Base-by-base conservation (phyloP, 2,797 vertebrate species). In the Darevskia nairensis region DNA sequence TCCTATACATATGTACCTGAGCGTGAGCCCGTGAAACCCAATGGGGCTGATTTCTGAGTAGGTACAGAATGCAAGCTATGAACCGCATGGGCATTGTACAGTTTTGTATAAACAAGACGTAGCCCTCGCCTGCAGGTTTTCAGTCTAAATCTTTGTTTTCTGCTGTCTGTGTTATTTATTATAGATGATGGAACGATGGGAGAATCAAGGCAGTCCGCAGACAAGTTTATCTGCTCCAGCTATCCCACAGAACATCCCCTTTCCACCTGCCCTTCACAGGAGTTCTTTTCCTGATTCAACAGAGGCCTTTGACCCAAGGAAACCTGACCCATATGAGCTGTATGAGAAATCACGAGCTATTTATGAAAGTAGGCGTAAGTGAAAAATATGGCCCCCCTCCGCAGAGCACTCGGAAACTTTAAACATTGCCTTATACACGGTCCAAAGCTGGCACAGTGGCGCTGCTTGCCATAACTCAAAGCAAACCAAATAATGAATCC, bases 281-380 rank as follows among this genome's bases (percentile, higher is more conserved):
- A 98, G 98, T 95, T 98, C 98, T 46, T 98, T 98, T 95, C 98
- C 98, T 84, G 98, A 99, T 95, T 98, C 98, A 93, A 96, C 98
- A 74, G 98, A 98, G 97, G 98, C 98, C 97, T 97, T 98, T 97
- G 98, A 98, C 95, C 97, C 98, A 92, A 96, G 97, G 95, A 99
- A 98, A 97, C 98, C 98, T 84, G 98, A 99, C 95, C 98, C 98
- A 11, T 99, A 98, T 90, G 98, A 99, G 96, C 98, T 99, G 95
- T 99, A 98, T 96, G 98, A 99, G 97, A 98, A 98, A 97, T 99
- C 98, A 95, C 98, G 98, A 97, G 98, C 98, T 96, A 98, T 99
- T 97, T 99, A 98, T 99, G 99, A 99, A 98, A 99, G 98, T 98
- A 98, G 98, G 98, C 98, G 99, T 99, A 99, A 99, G 98, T 99